phyloP scores from a whole-genome alignment of 2,113 vertebrate species.

The Camelus bactrianus region DNA sequence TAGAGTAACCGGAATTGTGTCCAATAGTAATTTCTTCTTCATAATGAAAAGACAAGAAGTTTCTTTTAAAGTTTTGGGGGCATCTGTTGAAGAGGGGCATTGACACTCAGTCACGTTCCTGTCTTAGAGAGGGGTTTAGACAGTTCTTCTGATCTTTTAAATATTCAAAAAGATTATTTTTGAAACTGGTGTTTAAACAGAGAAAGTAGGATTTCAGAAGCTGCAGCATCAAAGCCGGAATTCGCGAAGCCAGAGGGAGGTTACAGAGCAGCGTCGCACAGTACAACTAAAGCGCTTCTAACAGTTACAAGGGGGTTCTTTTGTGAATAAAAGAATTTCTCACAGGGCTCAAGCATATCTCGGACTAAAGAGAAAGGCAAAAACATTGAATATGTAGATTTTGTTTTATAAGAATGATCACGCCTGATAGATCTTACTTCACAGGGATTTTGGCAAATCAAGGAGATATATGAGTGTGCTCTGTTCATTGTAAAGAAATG shows the following conservation, averaged over 20 bases:
- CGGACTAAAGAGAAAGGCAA: neutral
- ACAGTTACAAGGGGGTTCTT: slow-evolving; percentile 34
- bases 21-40: neutral
- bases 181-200: slow-evolving; percentile 62
- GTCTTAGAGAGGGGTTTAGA: slow-evolving; percentile 61
- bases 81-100: neutral
- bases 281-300: slow-evolving; percentile 51
- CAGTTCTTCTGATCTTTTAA: slow-evolving; percentile 61
- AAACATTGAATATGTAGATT: neutral
- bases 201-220: slow-evolving; percentile 65
- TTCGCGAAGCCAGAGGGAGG: neutral
- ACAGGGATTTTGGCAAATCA: slow-evolving; percentile 15
- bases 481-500: slow-evolving; percentile 51
- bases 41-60: slow-evolving; percentile 8
- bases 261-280: neutral
- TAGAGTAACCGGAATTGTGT: neutral
- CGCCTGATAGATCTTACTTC: slow-evolving; percentile 38
- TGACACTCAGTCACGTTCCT: neutral
- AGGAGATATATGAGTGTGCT: slow-evolving; percentile 15
- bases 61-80: neutral
- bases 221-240: slow-evolving; percentile 63
- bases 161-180: slow-evolving; percentile 68
- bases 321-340: slow-evolving; percentile 45
- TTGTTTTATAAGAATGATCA: slow-evolving; percentile 34
- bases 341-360: neutral